phyloP scores from a whole-genome alignment of 2,888 invertebrate species.

The Macrosiphum euphorbiae region DNA sequence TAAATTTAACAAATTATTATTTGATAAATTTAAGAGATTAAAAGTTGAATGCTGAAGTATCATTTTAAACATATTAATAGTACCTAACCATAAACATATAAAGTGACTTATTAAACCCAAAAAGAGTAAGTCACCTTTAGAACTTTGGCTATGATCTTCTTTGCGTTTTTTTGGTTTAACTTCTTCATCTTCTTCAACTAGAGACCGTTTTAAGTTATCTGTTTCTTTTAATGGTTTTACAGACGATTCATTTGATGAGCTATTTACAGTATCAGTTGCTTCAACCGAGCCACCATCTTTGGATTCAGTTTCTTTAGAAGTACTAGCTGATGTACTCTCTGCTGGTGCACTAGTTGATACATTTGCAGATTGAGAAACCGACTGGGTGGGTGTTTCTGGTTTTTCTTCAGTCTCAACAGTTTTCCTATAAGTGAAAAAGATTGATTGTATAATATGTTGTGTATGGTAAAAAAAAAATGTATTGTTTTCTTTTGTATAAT shows the following conservation, averaged over 20 bases:
- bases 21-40: not conserved
- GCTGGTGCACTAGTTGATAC: constrained; percentile 19
- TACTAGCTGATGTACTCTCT: constrained; percentile 31
- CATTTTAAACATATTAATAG: not conserved
- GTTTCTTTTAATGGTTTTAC: constrained; percentile 36
- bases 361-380: constrained; percentile 34
- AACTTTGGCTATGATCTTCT: constrained; percentile 56
- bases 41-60: not conserved
- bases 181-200: constrained; percentile 55
- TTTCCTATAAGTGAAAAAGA: constrained; percentile 35
- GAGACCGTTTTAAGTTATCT: constrained; percentile 48
- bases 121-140: constrained; percentile 49
- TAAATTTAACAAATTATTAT: not conserved
- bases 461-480: not conserved
- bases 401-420: constrained; percentile 54
- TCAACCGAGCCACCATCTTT: constrained; percentile 40
- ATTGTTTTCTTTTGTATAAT: not conserved
- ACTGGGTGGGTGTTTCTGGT: constrained; percentile 36
- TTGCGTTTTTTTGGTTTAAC: constrained; percentile 59
- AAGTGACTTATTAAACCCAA: not conserved
- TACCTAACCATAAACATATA: not conserved
- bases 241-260: not conserved
- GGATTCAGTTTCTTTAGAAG: constrained; percentile 37
- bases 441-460: not conserved
- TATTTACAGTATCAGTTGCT: constrained; percentile 28